phyloP scores from a whole-genome alignment of 2,797 vertebrate species.

The Paramormyrops hopkinsi region DNA sequence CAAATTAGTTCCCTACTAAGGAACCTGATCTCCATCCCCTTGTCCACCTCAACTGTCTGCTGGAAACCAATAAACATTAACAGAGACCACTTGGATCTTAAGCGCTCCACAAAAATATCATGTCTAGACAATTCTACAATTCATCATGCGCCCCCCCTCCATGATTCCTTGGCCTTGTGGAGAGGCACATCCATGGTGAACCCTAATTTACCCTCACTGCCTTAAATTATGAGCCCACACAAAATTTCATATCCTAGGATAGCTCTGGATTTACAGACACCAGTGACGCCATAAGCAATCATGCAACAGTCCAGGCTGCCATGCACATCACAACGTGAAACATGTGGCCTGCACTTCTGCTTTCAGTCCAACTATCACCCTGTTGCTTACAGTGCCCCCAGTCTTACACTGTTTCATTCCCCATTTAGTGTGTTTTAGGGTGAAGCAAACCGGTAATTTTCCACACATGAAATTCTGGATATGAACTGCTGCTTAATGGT shows the following conservation, averaged over 20 bases:
- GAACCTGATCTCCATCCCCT: conserved; percentile 21
- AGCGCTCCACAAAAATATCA: conserved; percentile 33
- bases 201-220: conserved; percentile 23
- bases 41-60: conserved; percentile 27
- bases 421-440: neutral
- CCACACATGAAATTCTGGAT: neutral
- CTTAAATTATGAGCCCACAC: conserved; percentile 37
- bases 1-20: conserved; percentile 28
- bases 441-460: neutral
- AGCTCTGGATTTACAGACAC: neutral
- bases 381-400: neutral
- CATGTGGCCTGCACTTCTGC: neutral
- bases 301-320: neutral
- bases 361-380: neutral
- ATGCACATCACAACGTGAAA: neutral
- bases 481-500: neutral
- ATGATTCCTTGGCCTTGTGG: conserved; percentile 28
- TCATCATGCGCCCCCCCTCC: conserved; percentile 28
- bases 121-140: conserved; percentile 35
- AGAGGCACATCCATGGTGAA: conserved; percentile 27
- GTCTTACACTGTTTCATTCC: neutral
- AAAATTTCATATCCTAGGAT: neutral
- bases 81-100: conserved; percentile 35
- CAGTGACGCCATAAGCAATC: neutral
- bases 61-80: conserved; percentile 40